Conservation (phyloP, 53 echinoderm and acorn worm genomes). For the Temnopleurus reevesii region DNA sequence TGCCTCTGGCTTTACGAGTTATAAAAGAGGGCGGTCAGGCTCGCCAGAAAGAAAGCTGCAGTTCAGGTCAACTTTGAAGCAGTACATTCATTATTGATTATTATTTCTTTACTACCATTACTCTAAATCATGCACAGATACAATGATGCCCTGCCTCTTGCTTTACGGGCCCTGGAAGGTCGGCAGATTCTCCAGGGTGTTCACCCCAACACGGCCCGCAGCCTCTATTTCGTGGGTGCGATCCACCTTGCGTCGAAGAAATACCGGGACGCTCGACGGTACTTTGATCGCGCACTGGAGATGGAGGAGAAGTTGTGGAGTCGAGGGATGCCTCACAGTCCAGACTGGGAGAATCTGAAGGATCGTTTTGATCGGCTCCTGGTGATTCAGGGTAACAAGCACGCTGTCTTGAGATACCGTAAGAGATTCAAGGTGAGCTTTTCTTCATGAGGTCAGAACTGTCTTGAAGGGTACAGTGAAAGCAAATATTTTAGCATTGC, state of each 20-base stretch:
- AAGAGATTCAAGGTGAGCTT: conserved; percentile 72
- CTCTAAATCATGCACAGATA: conserved; percentile 58
- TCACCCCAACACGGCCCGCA: conserved; percentile 85
- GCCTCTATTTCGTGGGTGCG: conserved; percentile 88
- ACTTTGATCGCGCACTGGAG: conserved; percentile 75
- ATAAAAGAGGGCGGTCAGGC: conserved; percentile 62
- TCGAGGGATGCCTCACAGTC: conserved; percentile 71
- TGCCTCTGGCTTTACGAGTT: conserved; percentile 72
- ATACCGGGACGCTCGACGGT: conserved; percentile 64
- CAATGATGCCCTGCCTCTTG: conserved; percentile 74
- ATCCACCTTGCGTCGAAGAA: conserved; percentile 71
- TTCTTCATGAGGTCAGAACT: too few relatives aligned
- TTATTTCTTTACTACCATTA: too few relatives aligned
- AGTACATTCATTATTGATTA: too few relatives aligned
- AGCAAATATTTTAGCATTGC: too few relatives aligned
- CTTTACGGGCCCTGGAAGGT: conserved; percentile 63
- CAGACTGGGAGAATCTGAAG: conserved; percentile 77
- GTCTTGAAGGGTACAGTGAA: too few relatives aligned
- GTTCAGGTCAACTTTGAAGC: too few relatives aligned
- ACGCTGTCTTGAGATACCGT: conserved; percentile 51
- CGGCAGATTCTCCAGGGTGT: conserved; percentile 64
- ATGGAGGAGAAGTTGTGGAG: conserved; percentile 82
- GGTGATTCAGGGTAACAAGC: conserved; percentile 60
- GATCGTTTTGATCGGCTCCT: conserved; percentile 55
- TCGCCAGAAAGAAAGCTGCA: too few relatives aligned